These are phyloP conservation scores for Tribolium freemani DNA, from an alignment of 2,888 invertebrate genomes.

Conservation along the genomic window DNA sequence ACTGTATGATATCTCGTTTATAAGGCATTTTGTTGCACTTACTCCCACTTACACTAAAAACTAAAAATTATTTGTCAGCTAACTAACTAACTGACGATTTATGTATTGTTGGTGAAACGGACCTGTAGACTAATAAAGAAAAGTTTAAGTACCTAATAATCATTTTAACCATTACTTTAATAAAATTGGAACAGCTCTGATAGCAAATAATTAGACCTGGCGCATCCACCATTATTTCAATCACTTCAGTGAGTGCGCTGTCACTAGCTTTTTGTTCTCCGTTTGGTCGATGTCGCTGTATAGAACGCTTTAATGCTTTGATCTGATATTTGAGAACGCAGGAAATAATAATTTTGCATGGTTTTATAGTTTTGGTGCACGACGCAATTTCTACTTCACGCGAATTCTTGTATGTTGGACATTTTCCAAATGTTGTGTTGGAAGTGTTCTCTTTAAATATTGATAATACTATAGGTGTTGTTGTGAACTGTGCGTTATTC, in stretches of 20 bases:
- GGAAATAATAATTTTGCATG: constrained; percentile 6
- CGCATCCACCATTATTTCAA: constrained; percentile 6
- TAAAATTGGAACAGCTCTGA: background rate
- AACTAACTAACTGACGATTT: too few species aligned
- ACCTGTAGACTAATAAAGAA: too few species aligned
- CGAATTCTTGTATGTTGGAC: too few species aligned
- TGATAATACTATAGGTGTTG: background rate
- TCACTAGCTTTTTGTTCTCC: background rate
- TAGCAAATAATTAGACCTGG: background rate
- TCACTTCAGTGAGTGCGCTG: background rate
- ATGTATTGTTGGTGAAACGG: too few species aligned
- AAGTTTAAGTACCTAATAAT: too few species aligned
- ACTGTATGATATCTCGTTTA: too few species aligned
- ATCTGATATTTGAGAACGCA: background rate
- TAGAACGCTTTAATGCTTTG: background rate
- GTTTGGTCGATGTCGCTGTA: background rate
- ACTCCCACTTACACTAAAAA: too few species aligned
- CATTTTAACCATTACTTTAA: background rate
- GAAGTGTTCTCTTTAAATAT: background rate
- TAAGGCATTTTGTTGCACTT: too few species aligned
- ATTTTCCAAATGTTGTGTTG: background rate
- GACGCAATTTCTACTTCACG: too few species aligned
- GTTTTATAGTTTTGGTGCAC: too few species aligned
- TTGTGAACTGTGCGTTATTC: background rate
- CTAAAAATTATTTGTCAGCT: too few species aligned